These are phyloP conservation scores for Lagocephalus sceleratus DNA, from an alignment of 2,797 vertebrate species.

Conservation along the genomic window DNA sequence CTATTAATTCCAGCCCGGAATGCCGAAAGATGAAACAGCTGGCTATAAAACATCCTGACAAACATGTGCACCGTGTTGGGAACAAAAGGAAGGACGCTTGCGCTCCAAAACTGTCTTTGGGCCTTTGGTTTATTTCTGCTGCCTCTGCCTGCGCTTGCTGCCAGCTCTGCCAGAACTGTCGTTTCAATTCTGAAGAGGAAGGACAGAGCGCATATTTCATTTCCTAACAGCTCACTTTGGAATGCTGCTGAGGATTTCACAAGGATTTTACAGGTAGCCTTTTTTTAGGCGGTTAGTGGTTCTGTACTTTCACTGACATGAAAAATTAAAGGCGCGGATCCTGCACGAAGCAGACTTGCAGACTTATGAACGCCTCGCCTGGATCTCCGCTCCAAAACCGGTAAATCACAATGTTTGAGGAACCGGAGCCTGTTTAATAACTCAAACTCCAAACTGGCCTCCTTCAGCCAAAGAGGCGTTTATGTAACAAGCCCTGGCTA, in stretches of 20 bases:
- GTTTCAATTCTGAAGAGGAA: slow-evolving; percentile 37
- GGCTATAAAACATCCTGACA: slow-evolving; percentile 65
- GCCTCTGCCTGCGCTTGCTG: slow-evolving; percentile 44
- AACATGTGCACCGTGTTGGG: slow-evolving; percentile 41
- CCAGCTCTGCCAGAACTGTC: slow-evolving; percentile 46
- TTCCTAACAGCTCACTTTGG: slow-evolving; percentile 60
- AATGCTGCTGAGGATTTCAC: slow-evolving; percentile 50
- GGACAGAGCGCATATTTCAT: slow-evolving; percentile 58
- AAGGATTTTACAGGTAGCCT: slow-evolving; percentile 58
- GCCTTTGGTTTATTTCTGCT: slow-evolving; percentile 57
- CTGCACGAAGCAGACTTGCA: slow-evolving; percentile 32
- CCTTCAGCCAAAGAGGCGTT: slow-evolving; percentile 36
- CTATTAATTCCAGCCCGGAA: slow-evolving; percentile 70
- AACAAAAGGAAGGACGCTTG: slow-evolving; percentile 18
- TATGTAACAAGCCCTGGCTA: slow-evolving; percentile 30
- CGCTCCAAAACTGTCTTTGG: slow-evolving; percentile 19
- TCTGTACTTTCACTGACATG: slow-evolving; percentile 47
- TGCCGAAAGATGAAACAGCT: slow-evolving; percentile 69
- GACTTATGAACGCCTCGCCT: slow-evolving; percentile 28
- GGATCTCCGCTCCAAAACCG: slow-evolving; percentile 18
- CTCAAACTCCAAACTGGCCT: slow-evolving; percentile 9
- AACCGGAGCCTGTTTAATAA: slow-evolving; percentile 23
- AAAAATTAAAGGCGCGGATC: slow-evolving; percentile 54
- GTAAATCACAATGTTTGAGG: slow-evolving; percentile 28
- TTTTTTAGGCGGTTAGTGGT: slow-evolving; percentile 42